Evolutionary conservation across 2,888 invertebrate species (phyloP).

Genomic region (Sylvicola fuscatus): DNA sequence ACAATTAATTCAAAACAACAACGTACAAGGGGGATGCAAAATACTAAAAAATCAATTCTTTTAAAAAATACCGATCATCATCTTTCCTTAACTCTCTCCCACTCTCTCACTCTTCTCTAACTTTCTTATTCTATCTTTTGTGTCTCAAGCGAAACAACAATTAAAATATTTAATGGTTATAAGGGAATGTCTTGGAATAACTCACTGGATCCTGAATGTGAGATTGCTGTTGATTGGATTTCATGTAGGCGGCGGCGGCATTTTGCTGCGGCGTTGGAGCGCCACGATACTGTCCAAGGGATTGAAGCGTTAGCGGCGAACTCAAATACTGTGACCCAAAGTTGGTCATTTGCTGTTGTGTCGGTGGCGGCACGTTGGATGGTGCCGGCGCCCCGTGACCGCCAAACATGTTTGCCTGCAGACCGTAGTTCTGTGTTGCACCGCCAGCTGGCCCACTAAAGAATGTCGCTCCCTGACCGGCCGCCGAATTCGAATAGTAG

Average conservation of each 20-base stretch:
- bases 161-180: too few relatives aligned
- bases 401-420: constrained; percentile 22
- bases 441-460: constrained; percentile 20
- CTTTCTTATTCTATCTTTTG: too few relatives aligned
- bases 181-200: constrained; percentile 2
- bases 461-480: constrained; percentile 19
- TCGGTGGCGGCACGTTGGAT: constrained; percentile 10
- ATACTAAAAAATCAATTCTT: too few relatives aligned
- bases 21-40: too few relatives aligned
- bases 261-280: constrained; percentile 19
- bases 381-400: constrained; percentile 18
- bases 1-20: too few relatives aligned
- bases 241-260: constrained; percentile 18
- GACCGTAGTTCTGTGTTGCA: constrained; percentile 20
- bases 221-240: constrained; percentile 21
- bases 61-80: too few relatives aligned
- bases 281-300: constrained; percentile 26
- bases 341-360: constrained; percentile 24
- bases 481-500: constrained; percentile 25
- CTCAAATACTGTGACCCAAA: constrained; percentile 35
- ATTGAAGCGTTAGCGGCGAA: constrained; percentile 26
- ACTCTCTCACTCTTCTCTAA: too few relatives aligned
- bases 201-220: constrained; percentile 27
- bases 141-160: too few relatives aligned
- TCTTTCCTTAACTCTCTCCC: too few relatives aligned